phyloP scores from a whole-genome alignment of 1,140 invertebrate genomes.

The Anastatus disparis region DNA sequence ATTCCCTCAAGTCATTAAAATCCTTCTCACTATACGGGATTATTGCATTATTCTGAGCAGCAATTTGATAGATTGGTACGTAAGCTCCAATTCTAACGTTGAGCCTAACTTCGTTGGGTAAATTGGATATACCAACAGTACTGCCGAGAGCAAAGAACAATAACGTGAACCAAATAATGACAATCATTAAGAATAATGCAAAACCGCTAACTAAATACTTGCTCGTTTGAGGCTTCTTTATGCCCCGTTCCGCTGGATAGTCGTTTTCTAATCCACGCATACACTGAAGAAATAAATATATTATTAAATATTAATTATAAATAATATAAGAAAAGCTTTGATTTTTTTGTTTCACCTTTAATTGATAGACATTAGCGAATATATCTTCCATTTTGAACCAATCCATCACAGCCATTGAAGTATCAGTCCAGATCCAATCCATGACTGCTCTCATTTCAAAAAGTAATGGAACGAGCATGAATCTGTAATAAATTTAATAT shows the following conservation, averaged over 20 bases:
- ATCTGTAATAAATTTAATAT: conserved; percentile 74
- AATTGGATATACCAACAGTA: conserved; percentile 89
- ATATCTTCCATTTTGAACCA: conserved; percentile 99
- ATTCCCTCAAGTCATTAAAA: conserved; percentile 70
- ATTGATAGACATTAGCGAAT: conserved; percentile 93
- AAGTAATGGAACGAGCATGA: conserved; percentile 95
- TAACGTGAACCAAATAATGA: conserved; percentile 97
- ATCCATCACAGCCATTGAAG: conserved; percentile 96
- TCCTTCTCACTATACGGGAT: conserved; percentile 71
- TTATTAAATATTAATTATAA: neutral
- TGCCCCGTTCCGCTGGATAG: conserved; percentile 89
- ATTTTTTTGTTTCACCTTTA: conserved; percentile 74
- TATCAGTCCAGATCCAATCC: conserved; percentile 99
- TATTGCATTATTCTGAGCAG: conserved; percentile 80
- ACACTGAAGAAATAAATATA: conserved; percentile 72
- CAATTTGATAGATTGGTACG: conserved; percentile 88
- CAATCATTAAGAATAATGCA: conserved; percentile 87
- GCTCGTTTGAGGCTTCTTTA: conserved; percentile 80
- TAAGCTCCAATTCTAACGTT: conserved; percentile 89
- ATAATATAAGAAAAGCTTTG: neutral
- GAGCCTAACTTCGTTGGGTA: conserved; percentile 86
- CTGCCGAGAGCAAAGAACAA: conserved; percentile 95
- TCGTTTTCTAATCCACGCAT: conserved; percentile 88
- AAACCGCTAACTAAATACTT: conserved; percentile 94
- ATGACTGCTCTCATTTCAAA: conserved; percentile 96